Evolutionary conservation across 2,797 vertebrate species (phyloP).

Genomic region (Malurus splendens): DNA sequence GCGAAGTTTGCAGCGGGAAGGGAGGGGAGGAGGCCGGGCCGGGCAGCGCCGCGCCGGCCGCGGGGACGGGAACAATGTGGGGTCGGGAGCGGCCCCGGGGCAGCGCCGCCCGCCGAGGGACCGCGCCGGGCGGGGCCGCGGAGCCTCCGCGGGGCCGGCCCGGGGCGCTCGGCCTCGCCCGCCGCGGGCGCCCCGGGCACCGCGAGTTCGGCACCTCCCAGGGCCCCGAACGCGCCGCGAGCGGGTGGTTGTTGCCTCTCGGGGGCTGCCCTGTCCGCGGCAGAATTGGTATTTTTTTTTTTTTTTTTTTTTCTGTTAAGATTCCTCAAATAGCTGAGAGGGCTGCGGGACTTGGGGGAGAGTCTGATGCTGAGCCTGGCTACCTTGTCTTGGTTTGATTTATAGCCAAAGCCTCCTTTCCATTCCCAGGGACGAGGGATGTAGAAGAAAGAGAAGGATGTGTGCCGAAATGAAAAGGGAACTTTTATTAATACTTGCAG

Average conservation of each 20-base stretch:
- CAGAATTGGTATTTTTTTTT: neutral
- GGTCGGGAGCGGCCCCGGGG: constrained; percentile 10
- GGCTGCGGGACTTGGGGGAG: constrained; percentile 33
- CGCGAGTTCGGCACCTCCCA: neutral
- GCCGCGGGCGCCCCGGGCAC: neutral
- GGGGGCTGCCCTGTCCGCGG: neutral
- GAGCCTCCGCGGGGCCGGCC: constrained; percentile 16
- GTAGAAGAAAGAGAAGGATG: constrained; percentile 57
- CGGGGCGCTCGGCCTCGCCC: constrained; percentile 1
- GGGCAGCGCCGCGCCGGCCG: constrained; percentile 29
- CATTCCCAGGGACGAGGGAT: neutral
- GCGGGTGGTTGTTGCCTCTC: neutral
- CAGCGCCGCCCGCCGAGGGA: neutral
- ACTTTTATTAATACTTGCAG: constrained; percentile 38
- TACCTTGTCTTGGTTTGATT: constrained; percentile 24
- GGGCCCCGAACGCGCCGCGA: neutral
- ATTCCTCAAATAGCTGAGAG: constrained; percentile 20
- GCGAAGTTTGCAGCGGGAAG: constrained; percentile 41
- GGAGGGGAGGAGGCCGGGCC: constrained; percentile 28
- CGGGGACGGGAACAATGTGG: constrained; percentile 29
- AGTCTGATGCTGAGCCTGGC: constrained; percentile 49
- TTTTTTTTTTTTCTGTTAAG: neutral
- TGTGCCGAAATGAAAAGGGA: constrained; percentile 8
- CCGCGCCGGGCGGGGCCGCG: neutral
- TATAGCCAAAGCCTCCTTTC: constrained; percentile 25